A percentile compares a stretch with the other conserved stretches of the same genome.
Evolutionary conservation across 1,140 invertebrate species (phyloP).

Genomic region (Drosophila dunni): DNA sequence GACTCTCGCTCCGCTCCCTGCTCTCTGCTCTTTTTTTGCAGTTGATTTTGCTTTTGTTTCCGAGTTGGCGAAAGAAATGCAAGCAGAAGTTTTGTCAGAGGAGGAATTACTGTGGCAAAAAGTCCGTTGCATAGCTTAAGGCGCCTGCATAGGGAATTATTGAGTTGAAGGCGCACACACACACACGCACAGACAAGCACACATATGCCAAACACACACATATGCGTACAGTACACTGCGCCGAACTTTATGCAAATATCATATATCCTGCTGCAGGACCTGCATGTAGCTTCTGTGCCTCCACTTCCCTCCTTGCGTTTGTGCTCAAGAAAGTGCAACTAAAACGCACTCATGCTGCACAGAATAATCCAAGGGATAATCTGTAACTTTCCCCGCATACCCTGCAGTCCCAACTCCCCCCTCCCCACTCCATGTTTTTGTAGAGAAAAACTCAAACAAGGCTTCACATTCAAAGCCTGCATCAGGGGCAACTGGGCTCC

Average conservation of each 20-base stretch:
- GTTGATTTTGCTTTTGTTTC: slow-evolving; percentile 11
- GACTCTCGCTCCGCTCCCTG: neutral
- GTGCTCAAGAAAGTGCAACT: slow-evolving; percentile 65
- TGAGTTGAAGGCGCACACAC: slow-evolving; percentile 6
- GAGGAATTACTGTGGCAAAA: neutral
- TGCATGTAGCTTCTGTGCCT: slow-evolving; percentile 1
- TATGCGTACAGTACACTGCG: slow-evolving; percentile 9
- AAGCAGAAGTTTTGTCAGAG: slow-evolving; percentile 9
- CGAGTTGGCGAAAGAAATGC: slow-evolving; percentile 33
- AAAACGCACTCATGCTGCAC: slow-evolving; percentile 76
- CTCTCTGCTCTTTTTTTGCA: neutral
- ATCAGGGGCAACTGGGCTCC: neutral
- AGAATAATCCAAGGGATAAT: slow-evolving; percentile 77
- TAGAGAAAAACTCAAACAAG: slow-evolving; percentile 51
- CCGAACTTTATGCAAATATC: slow-evolving; percentile 53
- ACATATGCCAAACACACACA: neutral
- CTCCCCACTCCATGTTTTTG: neutral
- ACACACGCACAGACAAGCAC: neutral
- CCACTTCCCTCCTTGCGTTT: neutral
- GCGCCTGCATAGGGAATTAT: slow-evolving; percentile 14
- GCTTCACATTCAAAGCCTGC: slow-evolving; percentile 40
- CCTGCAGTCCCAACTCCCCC: neutral
- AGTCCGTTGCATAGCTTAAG: slow-evolving; percentile 17
- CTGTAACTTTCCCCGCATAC: neutral
- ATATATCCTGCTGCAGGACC: slow-evolving; percentile 11